These are phyloP conservation scores for Oncorhynchus mykiss DNA, from an alignment of 2,113 vertebrate genomes.

Conservation along the genomic window DNA sequence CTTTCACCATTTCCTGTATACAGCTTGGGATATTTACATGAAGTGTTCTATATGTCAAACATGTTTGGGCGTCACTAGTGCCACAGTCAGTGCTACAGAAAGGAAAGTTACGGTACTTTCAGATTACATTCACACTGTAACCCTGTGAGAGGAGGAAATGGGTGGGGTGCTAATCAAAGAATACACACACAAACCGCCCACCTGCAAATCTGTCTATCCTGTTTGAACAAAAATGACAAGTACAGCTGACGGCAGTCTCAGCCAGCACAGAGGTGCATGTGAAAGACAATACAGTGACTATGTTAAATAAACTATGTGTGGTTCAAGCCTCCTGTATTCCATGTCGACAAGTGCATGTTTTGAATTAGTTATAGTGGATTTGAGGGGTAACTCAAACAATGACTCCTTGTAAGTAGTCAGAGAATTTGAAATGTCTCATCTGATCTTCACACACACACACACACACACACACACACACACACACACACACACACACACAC, in stretches of 20 bases:
- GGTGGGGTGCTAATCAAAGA: too few relatives aligned
- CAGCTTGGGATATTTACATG: background rate
- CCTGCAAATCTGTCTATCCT: background rate
- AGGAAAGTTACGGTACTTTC: too few relatives aligned
- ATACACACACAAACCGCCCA: too few relatives aligned
- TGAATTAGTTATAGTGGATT: conserved; percentile 36
- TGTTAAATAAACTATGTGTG: background rate
- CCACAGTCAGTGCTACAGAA: background rate
- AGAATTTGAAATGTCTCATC: conserved; percentile 34
- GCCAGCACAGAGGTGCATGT: too few relatives aligned
- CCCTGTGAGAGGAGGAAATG: background rate
- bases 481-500: too few relatives aligned
- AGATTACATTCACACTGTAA: too few relatives aligned
- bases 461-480: too few relatives aligned
- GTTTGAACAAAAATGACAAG: background rate
- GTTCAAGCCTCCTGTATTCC: background rate
- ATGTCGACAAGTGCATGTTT: conserved; percentile 26
- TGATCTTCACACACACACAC: conserved; percentile 30
- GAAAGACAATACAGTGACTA: background rate
- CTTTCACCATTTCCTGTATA: background rate
- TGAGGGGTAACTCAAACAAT: conserved; percentile 23
- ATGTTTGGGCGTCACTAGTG: background rate
- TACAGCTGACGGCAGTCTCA: background rate
- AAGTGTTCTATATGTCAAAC: background rate
- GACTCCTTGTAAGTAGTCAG: conserved; percentile 27